A percentile compares a stretch with the other conserved stretches of the same genome.
These are phyloP conservation scores for Caretta caretta DNA, from an alignment of 2,113 vertebrate genomes.

Conservation along the genomic window DNA sequence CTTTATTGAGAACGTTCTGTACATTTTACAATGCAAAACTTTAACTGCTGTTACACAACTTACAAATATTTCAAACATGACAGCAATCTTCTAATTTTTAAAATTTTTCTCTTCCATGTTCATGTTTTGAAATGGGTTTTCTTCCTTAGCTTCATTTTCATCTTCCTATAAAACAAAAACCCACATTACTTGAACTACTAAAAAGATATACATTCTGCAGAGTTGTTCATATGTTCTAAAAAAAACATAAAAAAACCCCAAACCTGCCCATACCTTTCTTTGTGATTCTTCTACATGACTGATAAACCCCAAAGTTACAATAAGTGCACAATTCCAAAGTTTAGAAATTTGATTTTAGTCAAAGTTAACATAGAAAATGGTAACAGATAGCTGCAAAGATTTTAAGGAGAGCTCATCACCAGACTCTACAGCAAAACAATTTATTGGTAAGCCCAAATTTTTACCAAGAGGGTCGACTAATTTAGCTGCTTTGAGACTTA, in stretches of 20 bases:
- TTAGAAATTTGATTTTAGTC: not conserved
- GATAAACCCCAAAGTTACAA: not conserved
- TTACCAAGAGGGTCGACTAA: not conserved
- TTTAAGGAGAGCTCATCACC: no score
- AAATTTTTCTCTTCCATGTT: slow-evolving; percentile 79
- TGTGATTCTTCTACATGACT: not conserved
- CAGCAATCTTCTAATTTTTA: slow-evolving; percentile 76
- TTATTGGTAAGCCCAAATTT: no score
- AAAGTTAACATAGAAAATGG: slow-evolving; percentile 1
- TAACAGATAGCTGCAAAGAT: no score
- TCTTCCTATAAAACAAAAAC: slow-evolving; percentile 82
- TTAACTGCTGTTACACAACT: slow-evolving; percentile 72
- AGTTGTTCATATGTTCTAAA: not conserved
- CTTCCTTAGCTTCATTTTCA: slow-evolving; percentile 84
- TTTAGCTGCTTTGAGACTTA: not conserved
- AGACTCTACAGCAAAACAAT: no score
- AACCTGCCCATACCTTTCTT: not conserved
- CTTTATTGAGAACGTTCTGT: slow-evolving; percentile 82
- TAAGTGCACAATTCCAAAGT: not conserved
- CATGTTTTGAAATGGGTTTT: slow-evolving; percentile 78
- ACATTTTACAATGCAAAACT: slow-evolving; percentile 81
- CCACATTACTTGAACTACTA: slow-evolving; percentile 62
- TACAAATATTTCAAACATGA: slow-evolving; percentile 72
- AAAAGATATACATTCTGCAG: slow-evolving; percentile 11
- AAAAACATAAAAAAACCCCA: not conserved